Conservation (phyloP, 1,140 invertebrate species). For the Cotesia vestalis region DNA sequence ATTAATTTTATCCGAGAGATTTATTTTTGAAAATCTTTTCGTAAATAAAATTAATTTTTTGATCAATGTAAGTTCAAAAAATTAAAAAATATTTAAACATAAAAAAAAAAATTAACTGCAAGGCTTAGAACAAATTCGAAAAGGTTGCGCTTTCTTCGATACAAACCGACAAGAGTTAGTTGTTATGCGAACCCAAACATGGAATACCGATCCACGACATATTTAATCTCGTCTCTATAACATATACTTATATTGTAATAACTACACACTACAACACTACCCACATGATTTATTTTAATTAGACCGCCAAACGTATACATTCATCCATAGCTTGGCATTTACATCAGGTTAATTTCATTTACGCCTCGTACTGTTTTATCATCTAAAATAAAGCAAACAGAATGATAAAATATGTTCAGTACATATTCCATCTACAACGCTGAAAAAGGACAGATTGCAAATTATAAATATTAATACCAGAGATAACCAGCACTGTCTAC, state of each 20-base stretch:
- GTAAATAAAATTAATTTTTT: no score
- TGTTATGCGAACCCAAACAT: slow-evolving; percentile 26
- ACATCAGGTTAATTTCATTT: not conserved
- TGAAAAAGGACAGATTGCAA: no score
- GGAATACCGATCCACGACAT: slow-evolving; percentile 18
- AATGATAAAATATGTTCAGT: not conserved
- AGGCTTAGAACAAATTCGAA: slow-evolving; percentile 16
- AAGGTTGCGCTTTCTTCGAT: not conserved
- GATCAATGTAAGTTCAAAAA: no score
- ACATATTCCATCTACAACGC: no score
- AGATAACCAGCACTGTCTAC: no score
- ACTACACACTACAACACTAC: not conserved
- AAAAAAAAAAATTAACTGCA: not conserved
- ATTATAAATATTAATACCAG: no score
- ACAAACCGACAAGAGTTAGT: slow-evolving; percentile 14
- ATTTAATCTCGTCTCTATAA: slow-evolving; percentile 24
- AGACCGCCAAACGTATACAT: slow-evolving; percentile 20
- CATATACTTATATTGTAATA: no score
- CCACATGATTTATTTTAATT: slow-evolving; percentile 31
- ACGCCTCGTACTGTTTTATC: no score
- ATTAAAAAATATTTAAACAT: not conserved
- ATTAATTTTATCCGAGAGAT: no score
- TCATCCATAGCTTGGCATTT: not conserved
- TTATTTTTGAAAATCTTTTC: no score
- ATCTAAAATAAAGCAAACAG: not conserved